phyloP scores from a whole-genome alignment of 2,888 invertebrate species.

The Callimorpha dominula region DNA sequence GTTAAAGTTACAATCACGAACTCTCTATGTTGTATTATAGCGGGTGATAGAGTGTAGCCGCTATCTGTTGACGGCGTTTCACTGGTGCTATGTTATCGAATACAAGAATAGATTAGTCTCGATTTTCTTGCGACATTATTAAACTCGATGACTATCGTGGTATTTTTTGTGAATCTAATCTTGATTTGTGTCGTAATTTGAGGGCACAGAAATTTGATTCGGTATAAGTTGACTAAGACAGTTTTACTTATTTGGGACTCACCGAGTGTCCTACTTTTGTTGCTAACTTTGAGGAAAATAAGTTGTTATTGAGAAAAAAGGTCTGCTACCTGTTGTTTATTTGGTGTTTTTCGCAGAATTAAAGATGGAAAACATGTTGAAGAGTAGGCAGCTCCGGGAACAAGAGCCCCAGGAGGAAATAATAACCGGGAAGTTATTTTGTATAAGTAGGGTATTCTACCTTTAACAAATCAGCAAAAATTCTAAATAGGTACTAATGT shows the following conservation, averaged over 20 bases:
- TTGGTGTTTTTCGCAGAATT: too few relatives aligned
- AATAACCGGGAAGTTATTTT: too few relatives aligned
- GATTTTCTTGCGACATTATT: slow-evolving; percentile 23
- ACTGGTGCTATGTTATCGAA: slow-evolving; percentile 26
- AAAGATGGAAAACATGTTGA: too few relatives aligned
- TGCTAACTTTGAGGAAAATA: background rate
- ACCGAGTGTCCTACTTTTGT: background rate
- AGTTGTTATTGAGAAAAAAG: too few relatives aligned
- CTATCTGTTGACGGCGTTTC: slow-evolving; percentile 36
- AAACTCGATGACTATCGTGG: background rate
- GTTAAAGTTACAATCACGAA: slow-evolving; percentile 37
- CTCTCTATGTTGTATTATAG: slow-evolving; percentile 39
- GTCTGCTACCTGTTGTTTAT: too few relatives aligned
- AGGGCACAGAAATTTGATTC: background rate
- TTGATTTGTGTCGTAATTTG: background rate
- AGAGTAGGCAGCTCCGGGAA: background rate
- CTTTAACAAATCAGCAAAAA: too few relatives aligned
- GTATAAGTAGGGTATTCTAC: too few relatives aligned
- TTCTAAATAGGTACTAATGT: too few relatives aligned
- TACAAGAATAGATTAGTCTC: slow-evolving; percentile 31
- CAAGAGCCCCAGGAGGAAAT: background rate
- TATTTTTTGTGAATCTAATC: background rate
- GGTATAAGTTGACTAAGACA: background rate
- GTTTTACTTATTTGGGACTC: background rate
- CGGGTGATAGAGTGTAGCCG: slow-evolving; percentile 43